Conservation (phyloP, 2,113 vertebrate species). For the Rhabdornis inornatus region DNA sequence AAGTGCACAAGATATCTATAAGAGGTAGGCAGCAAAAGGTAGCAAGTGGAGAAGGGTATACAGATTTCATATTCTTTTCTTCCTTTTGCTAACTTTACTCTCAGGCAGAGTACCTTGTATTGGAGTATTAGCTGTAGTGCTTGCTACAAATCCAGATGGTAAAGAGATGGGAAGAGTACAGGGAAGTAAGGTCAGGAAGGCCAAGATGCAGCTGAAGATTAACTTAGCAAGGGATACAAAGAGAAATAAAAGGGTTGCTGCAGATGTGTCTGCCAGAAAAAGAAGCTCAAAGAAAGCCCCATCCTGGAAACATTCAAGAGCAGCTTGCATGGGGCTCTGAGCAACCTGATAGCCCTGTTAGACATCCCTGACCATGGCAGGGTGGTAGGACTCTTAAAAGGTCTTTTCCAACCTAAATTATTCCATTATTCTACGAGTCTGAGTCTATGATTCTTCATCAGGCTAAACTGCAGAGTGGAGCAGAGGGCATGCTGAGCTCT, state of each 20-base stretch:
- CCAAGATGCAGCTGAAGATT: background rate
- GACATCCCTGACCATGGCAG: background rate
- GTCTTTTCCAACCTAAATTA: background rate
- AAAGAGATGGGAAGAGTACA: fast-evolving
- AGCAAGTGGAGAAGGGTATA: background rate
- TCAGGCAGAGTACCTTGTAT: background rate
- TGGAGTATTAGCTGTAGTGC: background rate
- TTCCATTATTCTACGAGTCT: background rate
- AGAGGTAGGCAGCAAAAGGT: background rate
- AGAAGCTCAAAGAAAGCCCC: background rate
- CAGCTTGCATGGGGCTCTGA: background rate
- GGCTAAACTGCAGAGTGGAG: background rate
- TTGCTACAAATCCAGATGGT: background rate
- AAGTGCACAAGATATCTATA: background rate
- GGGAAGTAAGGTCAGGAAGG: fast-evolving
- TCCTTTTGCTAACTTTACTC: background rate
- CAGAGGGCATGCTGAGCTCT: fast-evolving
- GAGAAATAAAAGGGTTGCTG: background rate
- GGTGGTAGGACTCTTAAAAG: background rate
- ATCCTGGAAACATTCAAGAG: background rate
- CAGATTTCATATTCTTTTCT: background rate
- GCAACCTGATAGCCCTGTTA: background rate
- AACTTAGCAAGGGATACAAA: background rate
- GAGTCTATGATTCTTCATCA: background rate
- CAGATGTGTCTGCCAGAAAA: background rate